These are phyloP conservation scores for Drosophila atripex DNA, from an alignment of 2,888 invertebrate species.

Conservation along the genomic window DNA sequence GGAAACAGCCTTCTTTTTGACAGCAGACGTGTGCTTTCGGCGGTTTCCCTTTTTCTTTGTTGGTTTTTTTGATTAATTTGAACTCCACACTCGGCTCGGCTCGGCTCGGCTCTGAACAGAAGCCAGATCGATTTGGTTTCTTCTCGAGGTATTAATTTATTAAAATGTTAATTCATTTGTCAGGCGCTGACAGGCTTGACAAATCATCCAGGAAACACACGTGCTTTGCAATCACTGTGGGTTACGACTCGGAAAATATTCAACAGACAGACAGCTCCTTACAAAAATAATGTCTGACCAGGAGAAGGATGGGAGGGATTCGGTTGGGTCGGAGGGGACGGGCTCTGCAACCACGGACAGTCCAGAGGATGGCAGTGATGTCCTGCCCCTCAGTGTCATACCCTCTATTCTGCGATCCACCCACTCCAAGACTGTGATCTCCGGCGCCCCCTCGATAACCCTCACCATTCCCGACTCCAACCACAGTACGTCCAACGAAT, in stretches of 20 bases:
- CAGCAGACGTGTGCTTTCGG: constrained; percentile 70
- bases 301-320: not conserved
- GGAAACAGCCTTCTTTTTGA: constrained; percentile 47
- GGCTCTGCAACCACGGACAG: not conserved
- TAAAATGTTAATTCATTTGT: constrained; percentile 74
- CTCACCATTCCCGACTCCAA: constrained; percentile 34
- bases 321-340: not conserved
- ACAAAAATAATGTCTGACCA: constrained; percentile 12
- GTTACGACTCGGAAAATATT: not conserved
- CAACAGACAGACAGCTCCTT: not conserved
- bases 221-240: constrained; percentile 2
- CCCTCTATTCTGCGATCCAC: constrained; percentile 10
- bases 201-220: constrained; percentile 10
- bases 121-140: constrained; percentile 55
- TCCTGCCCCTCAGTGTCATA: not conserved
- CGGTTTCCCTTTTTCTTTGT: constrained; percentile 28
- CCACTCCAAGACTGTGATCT: not conserved
- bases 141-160: constrained; percentile 61
- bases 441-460: constrained; percentile 43
- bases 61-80: constrained; percentile 73
- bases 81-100: not conserved
- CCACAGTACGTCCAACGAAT: constrained; percentile 2
- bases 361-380: not conserved
- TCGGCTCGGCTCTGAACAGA: constrained; percentile 48
- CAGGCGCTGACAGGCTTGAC: constrained; percentile 57